Evolutionary conservation across 1,140 invertebrate genomes (phyloP).

Genomic region (Drosophila watanabei): DNA sequence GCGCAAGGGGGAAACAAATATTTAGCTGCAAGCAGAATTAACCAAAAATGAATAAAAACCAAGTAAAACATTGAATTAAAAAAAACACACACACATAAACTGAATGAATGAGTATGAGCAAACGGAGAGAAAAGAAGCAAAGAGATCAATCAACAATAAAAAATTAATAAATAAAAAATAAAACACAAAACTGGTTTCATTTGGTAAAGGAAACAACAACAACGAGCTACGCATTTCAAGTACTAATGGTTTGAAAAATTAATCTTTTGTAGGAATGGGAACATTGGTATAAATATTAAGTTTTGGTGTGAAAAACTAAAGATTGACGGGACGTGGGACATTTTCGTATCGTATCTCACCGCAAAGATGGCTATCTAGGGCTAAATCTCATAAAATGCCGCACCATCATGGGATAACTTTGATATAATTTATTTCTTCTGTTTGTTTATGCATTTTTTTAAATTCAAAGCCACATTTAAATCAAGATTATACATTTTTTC

Average conservation of each 20-base stretch:
- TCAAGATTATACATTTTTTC: neutral
- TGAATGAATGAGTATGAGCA: conserved; percentile 57
- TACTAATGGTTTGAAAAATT: no score
- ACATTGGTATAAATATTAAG: neutral
- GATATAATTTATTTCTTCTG: no score
- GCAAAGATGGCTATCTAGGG: neutral
- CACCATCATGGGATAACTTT: no score
- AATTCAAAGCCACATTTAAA: neutral
- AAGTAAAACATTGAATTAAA: conserved; percentile 47
- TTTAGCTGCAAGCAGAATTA: conserved; percentile 70
- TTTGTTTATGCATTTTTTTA: neutral
- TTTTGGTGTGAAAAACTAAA: neutral
- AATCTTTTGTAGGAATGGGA: no score
- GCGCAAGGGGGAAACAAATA: conserved; percentile 48
- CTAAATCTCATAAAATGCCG: neutral
- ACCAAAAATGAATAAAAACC: conserved; percentile 61
- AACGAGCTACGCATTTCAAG: no score
- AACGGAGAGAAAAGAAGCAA: conserved; percentile 64
- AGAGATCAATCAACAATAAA: conserved; percentile 77
- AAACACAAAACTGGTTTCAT: conserved; percentile 39
- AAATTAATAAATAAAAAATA: conserved; percentile 73
- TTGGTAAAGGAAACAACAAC: neutral
- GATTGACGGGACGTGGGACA: neutral
- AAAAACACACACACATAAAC: conserved; percentile 45
- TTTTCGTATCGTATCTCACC: neutral